These are phyloP conservation scores for Portevinia maculata DNA, from an alignment of 2,888 invertebrate genomes.

Conservation along the genomic window DNA sequence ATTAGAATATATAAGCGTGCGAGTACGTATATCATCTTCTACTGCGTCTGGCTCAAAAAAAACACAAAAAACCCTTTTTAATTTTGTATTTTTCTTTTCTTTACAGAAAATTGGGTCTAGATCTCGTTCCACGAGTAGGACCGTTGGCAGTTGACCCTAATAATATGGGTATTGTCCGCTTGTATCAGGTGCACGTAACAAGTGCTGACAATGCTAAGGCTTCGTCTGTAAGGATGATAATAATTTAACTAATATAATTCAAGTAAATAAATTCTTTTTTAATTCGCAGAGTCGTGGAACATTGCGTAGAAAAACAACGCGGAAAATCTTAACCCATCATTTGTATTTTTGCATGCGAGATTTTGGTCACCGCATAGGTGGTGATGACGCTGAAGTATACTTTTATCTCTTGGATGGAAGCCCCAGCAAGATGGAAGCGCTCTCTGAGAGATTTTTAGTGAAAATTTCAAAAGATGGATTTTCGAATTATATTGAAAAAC, in stretches of 20 bases:
- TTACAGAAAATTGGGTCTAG: constrained; percentile 94
- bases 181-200: constrained; percentile 91
- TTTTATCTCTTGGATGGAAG: constrained; percentile 91
- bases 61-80: neutral
- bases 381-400: constrained; percentile 94
- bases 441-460: constrained; percentile 95
- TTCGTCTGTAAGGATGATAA: constrained; percentile 86
- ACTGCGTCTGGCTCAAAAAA: too few species aligned
- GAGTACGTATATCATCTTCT: too few species aligned
- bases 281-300: constrained; percentile 82
- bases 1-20: too few species aligned
- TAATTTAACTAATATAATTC: neutral
- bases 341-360: constrained; percentile 94
- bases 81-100: neutral
- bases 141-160: constrained; percentile 95
- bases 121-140: constrained; percentile 95
- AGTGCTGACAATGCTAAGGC: constrained; percentile 89
- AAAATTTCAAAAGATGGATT: constrained; percentile 95
- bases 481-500: constrained; percentile 93
- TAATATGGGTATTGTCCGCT: constrained; percentile 93
- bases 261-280: neutral
- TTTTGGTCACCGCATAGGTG: constrained; percentile 93
- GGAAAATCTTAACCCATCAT: constrained; percentile 87
- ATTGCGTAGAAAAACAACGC: constrained; percentile 80
- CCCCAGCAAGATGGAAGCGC: constrained; percentile 88